These are phyloP conservation scores for Mustela lutreola DNA, from an alignment of 2,113 vertebrate genomes.

Conservation along the genomic window DNA sequence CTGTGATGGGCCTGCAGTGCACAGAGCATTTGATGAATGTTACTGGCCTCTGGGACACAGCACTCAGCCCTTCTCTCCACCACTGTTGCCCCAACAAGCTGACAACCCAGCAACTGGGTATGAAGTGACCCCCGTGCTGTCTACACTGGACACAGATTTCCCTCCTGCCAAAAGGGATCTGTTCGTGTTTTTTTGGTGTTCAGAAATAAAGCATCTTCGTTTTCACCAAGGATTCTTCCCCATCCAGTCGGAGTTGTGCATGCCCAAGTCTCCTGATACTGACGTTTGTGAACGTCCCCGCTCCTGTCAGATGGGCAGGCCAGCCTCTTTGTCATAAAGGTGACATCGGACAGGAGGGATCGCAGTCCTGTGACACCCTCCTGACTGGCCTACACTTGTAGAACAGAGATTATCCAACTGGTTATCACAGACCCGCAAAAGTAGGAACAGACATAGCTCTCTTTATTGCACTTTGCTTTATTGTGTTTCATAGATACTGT, in stretches of 20 bases:
- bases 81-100: background rate
- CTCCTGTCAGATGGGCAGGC: background rate
- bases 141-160: background rate
- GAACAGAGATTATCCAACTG: background rate
- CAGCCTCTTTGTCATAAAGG: background rate
- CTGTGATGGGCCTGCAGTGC: fast-evolving
- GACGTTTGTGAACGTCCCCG: background rate
- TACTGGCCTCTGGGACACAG: background rate
- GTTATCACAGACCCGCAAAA: background rate
- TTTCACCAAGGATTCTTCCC: background rate
- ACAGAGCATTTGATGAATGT: fast-evolving
- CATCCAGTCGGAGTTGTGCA: background rate
- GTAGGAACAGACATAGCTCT: background rate
- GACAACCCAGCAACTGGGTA: background rate
- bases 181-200: slow-evolving; percentile 40
- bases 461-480: background rate
- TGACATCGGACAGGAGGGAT: background rate
- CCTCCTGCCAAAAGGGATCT: slow-evolving; percentile 4
- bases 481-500: background rate
- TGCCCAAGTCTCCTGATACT: slow-evolving; percentile 10
- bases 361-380: background rate
- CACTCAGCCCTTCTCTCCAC: background rate
- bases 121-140: background rate
- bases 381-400: background rate
- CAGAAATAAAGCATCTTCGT: slow-evolving; percentile 30